Evolutionary conservation across 2,113 vertebrate genomes (phyloP), one percentile per base, ranked within the genome.

Genomic region (Elgaria multicarinata): DNA sequence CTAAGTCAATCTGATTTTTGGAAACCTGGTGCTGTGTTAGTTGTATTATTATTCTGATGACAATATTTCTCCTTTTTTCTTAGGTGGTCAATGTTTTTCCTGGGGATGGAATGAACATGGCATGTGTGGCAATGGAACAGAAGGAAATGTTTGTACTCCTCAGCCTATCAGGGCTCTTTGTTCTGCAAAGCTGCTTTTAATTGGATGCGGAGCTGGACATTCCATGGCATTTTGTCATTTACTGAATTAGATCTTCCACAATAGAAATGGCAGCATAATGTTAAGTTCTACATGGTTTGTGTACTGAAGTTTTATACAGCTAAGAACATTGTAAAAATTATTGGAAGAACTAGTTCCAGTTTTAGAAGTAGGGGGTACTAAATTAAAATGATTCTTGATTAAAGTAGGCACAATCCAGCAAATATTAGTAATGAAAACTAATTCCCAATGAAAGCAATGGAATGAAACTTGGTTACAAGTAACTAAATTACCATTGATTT

Each of bases 41-140:
- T 2, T 62, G 10, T 50, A 66, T 66, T 44, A 46, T n/a, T 58
- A 44, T 39, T 18, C 31, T 95, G 36, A 93, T 86, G 92, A 24
- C 79, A 0, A 75, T 0, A 91, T 92, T 88, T 93, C 2, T 33
- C 72, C 77, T 89, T 93, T 62, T 86, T 95, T 90, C 93, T 67
- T 94, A 99, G 98, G 96, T 86, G 96, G 90, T 3, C 31, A 12
- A 1, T 98, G 98, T 81, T 93, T 98, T 91, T 98, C 98, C 7
- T 99, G 98, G 98, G 98, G 99, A 91, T 99, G 99, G 99, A 99
- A 99, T 0, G 99, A 99, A 86, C 98, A 99, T 0, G 98, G 99
- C 6, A 99, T 99, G 98, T 99, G 98, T 22, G 98, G 98, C 46
- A 97, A 98, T 14, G 97, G 98, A 90, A 97, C 96, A 0, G 96